Evolutionary conservation across 2,797 vertebrate species (phyloP), one percentile per base, ranked within the genome.

Genomic region (Simalia tracyae): DNA sequence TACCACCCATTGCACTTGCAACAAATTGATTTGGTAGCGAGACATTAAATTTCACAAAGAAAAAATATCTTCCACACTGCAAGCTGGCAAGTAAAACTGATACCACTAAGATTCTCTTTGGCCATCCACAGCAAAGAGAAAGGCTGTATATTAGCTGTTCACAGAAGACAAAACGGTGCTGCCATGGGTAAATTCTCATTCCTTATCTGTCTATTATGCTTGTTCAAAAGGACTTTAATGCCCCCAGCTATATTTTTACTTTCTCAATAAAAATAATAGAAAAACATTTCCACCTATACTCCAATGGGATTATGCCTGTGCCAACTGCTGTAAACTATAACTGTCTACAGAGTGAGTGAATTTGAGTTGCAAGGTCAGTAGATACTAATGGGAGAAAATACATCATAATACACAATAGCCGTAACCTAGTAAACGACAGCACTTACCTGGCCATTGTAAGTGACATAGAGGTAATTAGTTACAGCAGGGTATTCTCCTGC

Each of bases 381-480:
- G 87, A 93, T 93, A 91, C 76, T 87, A 90, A 0, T 0, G 3
- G 72, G 46, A 63, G 0, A 86, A 91, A 93, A 93, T 90, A 92
- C 57, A 91, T 86, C 91, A 93, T 88, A 93, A 0, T 24, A 92
- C 56, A 17, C 17, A 92, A 91, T 81, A 60, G 26, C 0, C 64
- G 63, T 56, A 11, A 26, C 31, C 28, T 0, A 93, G 88, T 56
- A 94, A 86, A 68, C 0, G 0, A 68, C 15, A 3, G 57, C 36
- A 93, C 98, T 93, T 98, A 99, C 99, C 98, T 98, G 98, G 57
- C 99, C 99, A 0, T 98, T 98, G 95, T 99, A 99, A 0, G 99
- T 99, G 94, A 98, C 95, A 86, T 99, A 99, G 60, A 99, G 98
- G 92, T 99, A 99, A 97, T 99, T 99, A 92, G 99, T 99, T 93